Evolutionary conservation across 2,797 vertebrate species (phyloP).

Genomic region (Lateolabrax maculatus): DNA sequence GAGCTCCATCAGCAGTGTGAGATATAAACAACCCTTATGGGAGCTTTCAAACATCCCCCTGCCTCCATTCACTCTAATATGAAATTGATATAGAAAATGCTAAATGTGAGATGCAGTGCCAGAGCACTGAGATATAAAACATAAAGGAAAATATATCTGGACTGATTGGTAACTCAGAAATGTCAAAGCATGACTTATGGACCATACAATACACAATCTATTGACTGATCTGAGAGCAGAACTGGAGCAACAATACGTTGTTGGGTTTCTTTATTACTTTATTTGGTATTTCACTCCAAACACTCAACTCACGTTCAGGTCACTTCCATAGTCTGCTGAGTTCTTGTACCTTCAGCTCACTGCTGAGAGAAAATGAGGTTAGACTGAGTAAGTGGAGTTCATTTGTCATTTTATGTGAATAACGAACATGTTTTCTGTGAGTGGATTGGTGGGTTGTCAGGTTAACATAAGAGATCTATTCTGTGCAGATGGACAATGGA

Average conservation of each 20-base stretch:
- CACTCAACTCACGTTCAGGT: background rate
- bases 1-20: slow-evolving; percentile 26
- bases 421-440: too few relatives aligned
- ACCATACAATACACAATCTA: background rate
- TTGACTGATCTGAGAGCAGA: too few relatives aligned
- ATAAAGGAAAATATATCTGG: too few relatives aligned
- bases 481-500: background rate
- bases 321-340: background rate
- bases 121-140: too few relatives aligned
- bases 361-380: background rate
- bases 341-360: background rate
- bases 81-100: slow-evolving; percentile 1
- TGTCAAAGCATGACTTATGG: slow-evolving; percentile 2
- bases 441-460: too few relatives aligned
- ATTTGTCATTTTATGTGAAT: background rate
- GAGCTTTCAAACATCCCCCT: slow-evolving; percentile 29
- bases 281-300: background rate
- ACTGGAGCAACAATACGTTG: too few relatives aligned
- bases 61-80: slow-evolving; percentile 28
- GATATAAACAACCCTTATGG: slow-evolving; percentile 33
- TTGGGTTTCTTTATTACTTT: background rate
- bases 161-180: background rate
- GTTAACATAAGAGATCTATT: background rate
- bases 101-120: too few relatives aligned
- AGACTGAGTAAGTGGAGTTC: background rate